Base-by-base conservation (phyloP, 2,797 vertebrate genomes). In the Orientallactaga sibirica region DNA sequence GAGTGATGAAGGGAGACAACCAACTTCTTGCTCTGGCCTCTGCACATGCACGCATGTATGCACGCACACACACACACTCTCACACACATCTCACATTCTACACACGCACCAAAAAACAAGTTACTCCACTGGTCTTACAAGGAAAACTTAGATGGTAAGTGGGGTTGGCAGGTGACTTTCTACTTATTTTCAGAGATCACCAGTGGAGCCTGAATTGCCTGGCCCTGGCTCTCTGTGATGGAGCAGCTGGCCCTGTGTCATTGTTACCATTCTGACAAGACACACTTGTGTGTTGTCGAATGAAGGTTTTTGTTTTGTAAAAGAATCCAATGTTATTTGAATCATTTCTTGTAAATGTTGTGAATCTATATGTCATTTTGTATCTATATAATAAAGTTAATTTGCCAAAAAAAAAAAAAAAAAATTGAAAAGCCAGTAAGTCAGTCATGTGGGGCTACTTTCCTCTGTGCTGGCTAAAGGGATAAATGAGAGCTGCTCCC, bases 341-440 rank as follows among this genome's bases (percentile, higher is more conserved):
- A 97, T 96, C 93, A 96, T 92, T 97, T 95, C 96, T 98, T 98
- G 96, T 97, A 97, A 98, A 98, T 97, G 95, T 96, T 96, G 90
- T 97, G 96, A 97, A 96, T 96, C 93, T 97, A 48, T 94, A 92
- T 93, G 94, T 95, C 78, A 95, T 97, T 97, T 98, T 98, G 91
- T 96, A 97, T 97, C 90, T 97, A 95, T 90, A 90, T 97, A 96
- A 97, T 98, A 98, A 96, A 97, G 96, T 98, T 97, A 96, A 98
- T 96, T 95, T 98, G 97, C 96, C 96, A 98, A 93, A 73, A 92
- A 37, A 37, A 93, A 73, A 92, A 37, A 37, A 37, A 37, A 37
- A 37, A 37, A 37, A 37, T 85, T 64, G 82, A 93, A 85, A 92
- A 96, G 85, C 20, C 43, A 29, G 75, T 88, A 90, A 64, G 73